phyloP scores from a whole-genome alignment of 2,797 vertebrate species.

The Gallinago stenura region DNA sequence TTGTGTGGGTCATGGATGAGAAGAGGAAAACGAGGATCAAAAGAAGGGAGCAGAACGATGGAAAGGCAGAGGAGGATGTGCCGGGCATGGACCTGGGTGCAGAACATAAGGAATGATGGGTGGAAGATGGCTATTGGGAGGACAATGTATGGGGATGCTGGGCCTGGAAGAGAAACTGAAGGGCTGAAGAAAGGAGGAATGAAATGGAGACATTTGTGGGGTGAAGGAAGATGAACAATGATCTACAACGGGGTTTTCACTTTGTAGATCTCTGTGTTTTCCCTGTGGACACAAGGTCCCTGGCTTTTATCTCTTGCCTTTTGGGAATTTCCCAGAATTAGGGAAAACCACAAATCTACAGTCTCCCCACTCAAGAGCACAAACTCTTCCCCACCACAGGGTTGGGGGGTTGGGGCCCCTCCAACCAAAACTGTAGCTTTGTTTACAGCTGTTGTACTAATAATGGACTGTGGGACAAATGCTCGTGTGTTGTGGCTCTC shows the following conservation, averaged over 20 bases:
- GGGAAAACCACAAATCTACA: background rate
- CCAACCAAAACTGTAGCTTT: background rate
- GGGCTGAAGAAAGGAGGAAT: background rate
- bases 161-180: background rate
- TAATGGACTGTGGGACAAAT: accelerated
- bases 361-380: background rate
- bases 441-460: background rate
- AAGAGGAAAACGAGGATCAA: background rate
- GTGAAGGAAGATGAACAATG: background rate
- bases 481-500: background rate
- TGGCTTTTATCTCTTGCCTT: background rate
- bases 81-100: background rate
- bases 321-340: background rate
- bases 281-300: background rate
- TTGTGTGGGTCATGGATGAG: background rate
- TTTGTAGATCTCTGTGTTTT: background rate
- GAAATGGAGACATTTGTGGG: background rate
- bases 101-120: background rate
- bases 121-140: background rate
- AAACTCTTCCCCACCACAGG: background rate
- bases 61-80: background rate
- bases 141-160: background rate
- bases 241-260: background rate
- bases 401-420: background rate
- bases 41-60: background rate